Evolutionary conservation across 2,888 invertebrate species (phyloP).

Genomic region (Timandra comae): DNA sequence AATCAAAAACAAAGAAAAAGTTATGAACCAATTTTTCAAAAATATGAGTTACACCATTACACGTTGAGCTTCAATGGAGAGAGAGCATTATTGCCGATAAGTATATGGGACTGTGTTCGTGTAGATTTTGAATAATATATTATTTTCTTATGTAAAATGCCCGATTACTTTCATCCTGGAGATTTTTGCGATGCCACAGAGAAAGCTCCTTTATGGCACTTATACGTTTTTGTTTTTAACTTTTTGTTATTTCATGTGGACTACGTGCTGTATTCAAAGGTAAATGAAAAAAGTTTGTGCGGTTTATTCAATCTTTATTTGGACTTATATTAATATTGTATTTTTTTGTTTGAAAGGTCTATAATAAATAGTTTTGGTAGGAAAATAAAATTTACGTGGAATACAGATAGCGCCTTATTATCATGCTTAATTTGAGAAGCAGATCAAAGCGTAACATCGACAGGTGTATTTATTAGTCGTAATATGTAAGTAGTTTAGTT

Average conservation of each 20-base stretch:
- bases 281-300: slow-evolving; percentile 17
- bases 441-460: no score
- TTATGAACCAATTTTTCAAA: slow-evolving; percentile 1
- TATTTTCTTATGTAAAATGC: slow-evolving; percentile 76
- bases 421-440: no score
- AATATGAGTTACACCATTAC: slow-evolving; percentile 10
- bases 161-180: slow-evolving; percentile 71
- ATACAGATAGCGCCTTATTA: no score
- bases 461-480: no score
- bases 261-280: slow-evolving; percentile 15
- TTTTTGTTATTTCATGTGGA: slow-evolving; percentile 46
- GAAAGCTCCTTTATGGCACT: slow-evolving; percentile 68
- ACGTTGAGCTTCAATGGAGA: slow-evolving; percentile 31
- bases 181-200: slow-evolving; percentile 61
- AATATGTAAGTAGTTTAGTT: no score
- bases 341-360: no score
- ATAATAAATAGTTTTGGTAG: no score
- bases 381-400: no score
- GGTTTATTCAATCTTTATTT: no score
- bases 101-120: slow-evolving; percentile 64
- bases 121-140: slow-evolving; percentile 76
- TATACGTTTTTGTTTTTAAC: slow-evolving; percentile 67
- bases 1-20: no score
- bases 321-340: no score
- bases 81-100: slow-evolving; percentile 70